Evolutionary conservation across 2,113 vertebrate genomes (phyloP).

Genomic region (Solenodon paradoxus): DNA sequence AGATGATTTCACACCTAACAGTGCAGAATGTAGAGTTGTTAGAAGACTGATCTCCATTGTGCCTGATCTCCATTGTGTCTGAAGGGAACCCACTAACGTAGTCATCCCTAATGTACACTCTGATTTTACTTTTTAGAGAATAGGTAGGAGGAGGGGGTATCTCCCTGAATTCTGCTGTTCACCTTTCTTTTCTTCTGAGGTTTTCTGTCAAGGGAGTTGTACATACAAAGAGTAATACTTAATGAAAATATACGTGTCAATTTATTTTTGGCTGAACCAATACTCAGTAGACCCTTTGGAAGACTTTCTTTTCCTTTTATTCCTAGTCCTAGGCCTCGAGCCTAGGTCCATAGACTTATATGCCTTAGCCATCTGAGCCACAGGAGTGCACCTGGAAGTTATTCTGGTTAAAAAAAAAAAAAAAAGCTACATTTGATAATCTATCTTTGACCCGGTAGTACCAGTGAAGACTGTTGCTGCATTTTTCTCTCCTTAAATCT

Average conservation of each 20-base stretch:
- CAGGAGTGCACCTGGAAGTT: no score
- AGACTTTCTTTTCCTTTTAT: no score
- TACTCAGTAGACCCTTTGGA: background rate
- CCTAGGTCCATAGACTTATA: no score
- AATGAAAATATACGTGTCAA: background rate
- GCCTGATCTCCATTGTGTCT: background rate
- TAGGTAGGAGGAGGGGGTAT: background rate
- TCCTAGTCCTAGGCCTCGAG: no score
- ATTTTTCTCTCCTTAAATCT: background rate
- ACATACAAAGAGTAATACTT: background rate
- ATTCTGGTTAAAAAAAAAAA: no score
- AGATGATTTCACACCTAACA: background rate
- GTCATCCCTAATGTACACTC: background rate
- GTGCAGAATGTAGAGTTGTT: background rate
- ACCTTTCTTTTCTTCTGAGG: background rate
- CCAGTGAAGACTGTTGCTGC: background rate
- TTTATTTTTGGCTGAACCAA: background rate
- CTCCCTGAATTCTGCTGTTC: background rate
- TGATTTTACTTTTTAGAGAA: background rate
- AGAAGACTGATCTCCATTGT: background rate
- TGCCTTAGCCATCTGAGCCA: no score
- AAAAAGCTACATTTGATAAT: background rate
- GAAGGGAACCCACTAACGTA: background rate
- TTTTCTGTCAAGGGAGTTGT: background rate
- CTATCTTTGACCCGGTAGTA: background rate